Percentiles rank a stretch among this genome's conserved stretches.
Conservation (phyloP, 2,797 vertebrate species). For the Petrocephalus sullivani region DNA sequence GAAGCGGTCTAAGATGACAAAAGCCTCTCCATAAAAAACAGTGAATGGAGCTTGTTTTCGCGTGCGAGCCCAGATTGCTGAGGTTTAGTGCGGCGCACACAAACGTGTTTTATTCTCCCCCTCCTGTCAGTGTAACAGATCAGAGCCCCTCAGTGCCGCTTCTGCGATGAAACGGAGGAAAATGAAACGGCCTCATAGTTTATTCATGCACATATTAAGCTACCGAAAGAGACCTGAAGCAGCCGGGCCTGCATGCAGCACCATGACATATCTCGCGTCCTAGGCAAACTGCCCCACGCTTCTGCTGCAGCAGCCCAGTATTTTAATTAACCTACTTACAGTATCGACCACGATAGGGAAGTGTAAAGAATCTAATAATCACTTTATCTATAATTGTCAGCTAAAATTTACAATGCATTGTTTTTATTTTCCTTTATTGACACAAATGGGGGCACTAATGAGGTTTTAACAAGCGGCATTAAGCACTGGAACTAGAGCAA, state of each 20-base stretch:
- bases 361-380: constrained; percentile 3
- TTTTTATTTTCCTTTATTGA: constrained; percentile 4
- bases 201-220: constrained; percentile 1
- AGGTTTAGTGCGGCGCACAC: not conserved
- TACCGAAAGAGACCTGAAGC: not conserved
- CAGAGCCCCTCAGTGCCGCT: not conserved
- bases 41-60: constrained; percentile 1
- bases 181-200: not conserved
- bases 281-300: not conserved
- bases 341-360: not conserved
- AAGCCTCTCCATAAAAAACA: not conserved
- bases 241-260: not conserved
- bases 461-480: not conserved
- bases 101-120: not conserved
- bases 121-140: constrained; percentile 13
- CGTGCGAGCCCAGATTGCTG: not conserved
- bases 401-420: constrained; percentile 2
- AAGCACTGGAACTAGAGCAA: not conserved
- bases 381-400: constrained; percentile 2
- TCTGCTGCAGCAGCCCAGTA: not conserved
- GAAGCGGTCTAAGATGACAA: not conserved
- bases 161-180: not conserved
- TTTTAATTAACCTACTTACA: constrained; percentile 17
- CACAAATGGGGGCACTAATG: not conserved
- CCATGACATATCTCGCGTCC: not conserved